These are phyloP conservation scores for Lamellibrachia satsuma DNA, from an alignment of 2,888 invertebrate genomes.

Conservation along the genomic window DNA sequence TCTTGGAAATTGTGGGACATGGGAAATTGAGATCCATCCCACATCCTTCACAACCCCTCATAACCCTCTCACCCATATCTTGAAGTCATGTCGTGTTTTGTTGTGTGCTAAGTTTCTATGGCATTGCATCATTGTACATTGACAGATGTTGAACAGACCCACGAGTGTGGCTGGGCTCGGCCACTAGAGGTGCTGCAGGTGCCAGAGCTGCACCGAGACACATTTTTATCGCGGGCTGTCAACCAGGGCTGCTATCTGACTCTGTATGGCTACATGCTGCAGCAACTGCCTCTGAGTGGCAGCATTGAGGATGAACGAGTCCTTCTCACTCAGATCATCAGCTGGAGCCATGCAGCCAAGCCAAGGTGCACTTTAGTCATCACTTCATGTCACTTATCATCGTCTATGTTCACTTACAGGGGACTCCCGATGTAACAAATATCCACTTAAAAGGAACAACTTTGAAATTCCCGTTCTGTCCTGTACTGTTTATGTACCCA, in stretches of 20 bases:
- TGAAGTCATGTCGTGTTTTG: background rate
- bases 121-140: background rate
- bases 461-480: too few species aligned
- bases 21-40: too few species aligned
- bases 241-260: conserved; percentile 55
- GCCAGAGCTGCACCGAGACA: conserved; percentile 56
- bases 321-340: conserved; percentile 51
- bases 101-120: background rate
- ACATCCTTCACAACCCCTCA: too few species aligned
- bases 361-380: conserved; percentile 40
- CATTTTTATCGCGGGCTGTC: conserved; percentile 53
- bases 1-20: too few species aligned
- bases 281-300: conserved; percentile 54
- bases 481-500: too few species aligned
- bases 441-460: too few species aligned
- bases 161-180: conserved; percentile 51
- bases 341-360: conserved; percentile 54
- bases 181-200: conserved; percentile 55
- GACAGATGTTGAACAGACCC: conserved; percentile 36
- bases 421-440: too few species aligned
- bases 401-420: too few species aligned
- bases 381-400: too few species aligned
- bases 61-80: background rate
- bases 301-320: conserved; percentile 49
- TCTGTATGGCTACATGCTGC: conserved; percentile 55